Conservation (phyloP, 64 coral and sea anemone genomes). For the Cladopsammia gracilis region DNA sequence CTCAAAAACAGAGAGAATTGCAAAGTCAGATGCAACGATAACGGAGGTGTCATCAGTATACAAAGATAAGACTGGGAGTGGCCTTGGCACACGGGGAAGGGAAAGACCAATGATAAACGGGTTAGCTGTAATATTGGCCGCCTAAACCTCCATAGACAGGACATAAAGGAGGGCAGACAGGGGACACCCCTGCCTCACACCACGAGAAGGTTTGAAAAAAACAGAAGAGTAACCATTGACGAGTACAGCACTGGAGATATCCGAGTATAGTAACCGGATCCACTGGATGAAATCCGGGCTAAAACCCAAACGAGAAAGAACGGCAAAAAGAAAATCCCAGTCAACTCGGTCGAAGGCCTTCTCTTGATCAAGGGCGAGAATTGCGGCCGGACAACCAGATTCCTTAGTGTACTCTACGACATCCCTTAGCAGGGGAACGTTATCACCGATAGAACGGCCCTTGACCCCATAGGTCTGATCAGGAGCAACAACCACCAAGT, state of each 20-base stretch:
- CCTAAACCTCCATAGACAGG: slow-evolving; percentile 34
- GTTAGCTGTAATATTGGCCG: background rate
- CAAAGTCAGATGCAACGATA: too few relatives aligned
- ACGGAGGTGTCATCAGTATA: too few relatives aligned
- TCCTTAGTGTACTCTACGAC: background rate
- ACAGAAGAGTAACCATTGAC: slow-evolving; percentile 23
- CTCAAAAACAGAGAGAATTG: too few relatives aligned
- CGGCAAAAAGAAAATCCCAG: background rate
- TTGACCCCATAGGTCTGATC: slow-evolving; percentile 34
- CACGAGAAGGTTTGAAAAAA: slow-evolving; percentile 8
- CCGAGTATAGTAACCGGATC: slow-evolving; percentile 6
- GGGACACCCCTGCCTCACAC: slow-evolving; percentile 55
- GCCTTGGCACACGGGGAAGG: background rate
- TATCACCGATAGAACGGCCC: slow-evolving; percentile 41
- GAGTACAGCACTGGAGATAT: slow-evolving; percentile 34
- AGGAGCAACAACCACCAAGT: background rate
- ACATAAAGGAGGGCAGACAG: slow-evolving; percentile 40
- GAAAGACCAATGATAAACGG: background rate
- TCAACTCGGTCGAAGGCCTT: slow-evolving; percentile 68
- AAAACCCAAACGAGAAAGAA: background rate
- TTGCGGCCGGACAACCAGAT: background rate
- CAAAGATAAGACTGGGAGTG: background rate
- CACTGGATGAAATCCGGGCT: slow-evolving; percentile 1
- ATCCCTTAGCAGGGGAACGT: slow-evolving; percentile 6
- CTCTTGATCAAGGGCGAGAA: slow-evolving; percentile 46